Base-by-base conservation (phyloP, 2,888 invertebrate genomes). In the Yponomeuta evonymella region DNA sequence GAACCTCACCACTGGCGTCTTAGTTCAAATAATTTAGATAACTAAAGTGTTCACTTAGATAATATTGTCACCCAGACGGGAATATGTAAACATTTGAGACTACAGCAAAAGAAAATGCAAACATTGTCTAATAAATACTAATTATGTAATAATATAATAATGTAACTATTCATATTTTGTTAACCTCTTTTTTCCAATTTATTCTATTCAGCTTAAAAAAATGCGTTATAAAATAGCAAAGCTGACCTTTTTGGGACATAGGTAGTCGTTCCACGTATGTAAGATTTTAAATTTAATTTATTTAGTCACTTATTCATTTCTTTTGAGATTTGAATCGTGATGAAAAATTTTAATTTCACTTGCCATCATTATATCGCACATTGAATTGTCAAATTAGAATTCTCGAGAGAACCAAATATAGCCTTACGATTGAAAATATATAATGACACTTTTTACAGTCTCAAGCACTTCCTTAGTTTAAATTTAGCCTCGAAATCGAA, bases 361-460 rank as follows among this genome's bases (percentile, higher is more conserved):
- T 6, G 33, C 33, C 1, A 33, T 1, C 1, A 33, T 33, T 33
- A 43, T 6, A 43, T 43, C 43, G 9, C 43, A 43, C 43, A 36
- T 36, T 36, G 43, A 43, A 43, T 6, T 43, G 43, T 43, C 43
- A 43, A 43, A 43, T 43, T 9, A 43, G 43, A 43, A 3, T 43
- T 43, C 8, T 43, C 43, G 43, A 43, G 43, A 43, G 43, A 43
- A 43, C 43, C 43, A 58, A 58, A 58, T 58, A 58, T 15, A 58
- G 51, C 51, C 43, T 43, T 43, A 43, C 43, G 8, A 43, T 43
- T 43, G 2, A 43, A 43, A 15, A 58, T 58, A 12, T 58, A 67
- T 67, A 67, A 33, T 33, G 43, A 67, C 67, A 67, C 67, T 43
- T 67, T 67, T 36, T 67, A 67, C 64, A 64, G 64, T 64, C 64